phyloP scores from a whole-genome alignment of 2,888 invertebrate species.

The Bellardia pandia region DNA sequence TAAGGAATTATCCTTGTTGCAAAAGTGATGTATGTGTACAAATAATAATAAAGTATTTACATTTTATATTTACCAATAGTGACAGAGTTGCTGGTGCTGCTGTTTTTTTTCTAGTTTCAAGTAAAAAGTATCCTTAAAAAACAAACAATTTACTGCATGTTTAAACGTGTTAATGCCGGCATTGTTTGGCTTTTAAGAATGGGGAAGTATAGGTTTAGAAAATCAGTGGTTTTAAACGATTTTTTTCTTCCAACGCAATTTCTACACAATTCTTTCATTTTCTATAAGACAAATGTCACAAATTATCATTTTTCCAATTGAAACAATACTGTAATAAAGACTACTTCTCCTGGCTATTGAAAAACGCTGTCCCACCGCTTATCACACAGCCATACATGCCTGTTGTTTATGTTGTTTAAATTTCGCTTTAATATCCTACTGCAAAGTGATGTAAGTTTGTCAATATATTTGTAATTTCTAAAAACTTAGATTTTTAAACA shows the following conservation, averaged over 20 bases:
- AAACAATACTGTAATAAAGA: background rate
- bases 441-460: too few relatives aligned
- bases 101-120: background rate
- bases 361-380: background rate
- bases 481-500: too few relatives aligned
- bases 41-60: constrained; percentile 71
- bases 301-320: too few relatives aligned
- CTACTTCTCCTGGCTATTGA: constrained; percentile 2
- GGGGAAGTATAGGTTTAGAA: background rate
- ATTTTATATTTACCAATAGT: constrained; percentile 67
- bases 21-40: constrained; percentile 65
- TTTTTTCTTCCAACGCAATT: too few relatives aligned
- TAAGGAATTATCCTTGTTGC: constrained; percentile 66
- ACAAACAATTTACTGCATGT: constrained; percentile 58
- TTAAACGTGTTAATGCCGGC: constrained; percentile 64
- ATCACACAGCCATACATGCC: constrained; percentile 54
- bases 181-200: constrained; percentile 18
- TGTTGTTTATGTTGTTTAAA: constrained; percentile 38
- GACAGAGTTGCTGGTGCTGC: constrained; percentile 13
- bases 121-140: constrained; percentile 13
- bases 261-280: too few relatives aligned
- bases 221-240: background rate
- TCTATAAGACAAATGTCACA: too few relatives aligned
- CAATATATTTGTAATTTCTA: too few relatives aligned
- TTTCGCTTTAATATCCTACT: constrained; percentile 29